Evolutionary conservation across 30 jellyfish, hydroid and myxozoan species (phyloP).

Genomic region (Aurelia sp.): DNA sequence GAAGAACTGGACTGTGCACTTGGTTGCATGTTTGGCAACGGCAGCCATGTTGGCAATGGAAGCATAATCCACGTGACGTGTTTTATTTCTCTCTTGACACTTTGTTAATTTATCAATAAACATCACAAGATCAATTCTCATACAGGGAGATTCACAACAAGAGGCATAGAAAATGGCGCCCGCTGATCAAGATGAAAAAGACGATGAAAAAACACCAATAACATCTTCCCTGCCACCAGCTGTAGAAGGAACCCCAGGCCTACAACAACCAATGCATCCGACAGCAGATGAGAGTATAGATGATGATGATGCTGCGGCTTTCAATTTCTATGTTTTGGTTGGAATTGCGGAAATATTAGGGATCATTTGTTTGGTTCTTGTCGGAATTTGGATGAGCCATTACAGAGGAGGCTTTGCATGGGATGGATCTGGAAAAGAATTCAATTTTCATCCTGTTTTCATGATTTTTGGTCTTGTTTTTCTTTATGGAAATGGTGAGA

Average conservation of each 20-base stretch:
- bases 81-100: too few species aligned
- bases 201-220: not conserved
- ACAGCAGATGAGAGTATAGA: conserved; percentile 8
- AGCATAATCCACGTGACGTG: too few species aligned
- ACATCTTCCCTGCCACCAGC: not conserved
- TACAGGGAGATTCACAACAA: too few species aligned
- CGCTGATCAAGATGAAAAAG: not conserved
- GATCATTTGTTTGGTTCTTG: conserved; percentile 40
- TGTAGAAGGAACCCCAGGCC: not conserved
- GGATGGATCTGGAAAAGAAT: conserved; percentile 90
- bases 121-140: too few species aligned
- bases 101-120: too few species aligned
- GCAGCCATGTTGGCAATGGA: too few species aligned
- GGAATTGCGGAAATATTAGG: conserved; percentile 78
- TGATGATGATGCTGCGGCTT: conserved; percentile 29
- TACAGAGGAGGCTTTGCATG: conserved; percentile 94
- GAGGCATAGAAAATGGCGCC: too few species aligned
- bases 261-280: not conserved
- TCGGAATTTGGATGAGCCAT: conserved; percentile 75
- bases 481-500: conserved; percentile 90
- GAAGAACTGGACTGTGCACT: too few species aligned
- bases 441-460: conserved; percentile 92
- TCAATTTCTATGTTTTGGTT: conserved; percentile 44
- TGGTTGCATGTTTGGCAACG: too few species aligned
- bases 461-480: conserved; percentile 89